These are phyloP conservation scores for Ornithoptera alexandrae DNA, from an alignment of 2,888 invertebrate species.

Conservation along the genomic window DNA sequence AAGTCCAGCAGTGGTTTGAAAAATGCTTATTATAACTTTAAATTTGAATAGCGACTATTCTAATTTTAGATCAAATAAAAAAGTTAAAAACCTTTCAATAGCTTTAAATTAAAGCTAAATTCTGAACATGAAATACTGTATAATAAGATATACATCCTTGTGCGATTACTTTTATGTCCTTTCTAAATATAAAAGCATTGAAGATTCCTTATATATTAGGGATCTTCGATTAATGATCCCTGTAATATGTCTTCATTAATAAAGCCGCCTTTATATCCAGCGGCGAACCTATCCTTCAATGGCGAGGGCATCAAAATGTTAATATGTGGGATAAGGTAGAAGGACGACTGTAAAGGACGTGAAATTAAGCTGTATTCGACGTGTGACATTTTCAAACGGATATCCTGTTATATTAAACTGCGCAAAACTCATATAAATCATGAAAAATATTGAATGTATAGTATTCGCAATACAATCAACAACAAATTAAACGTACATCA, in stretches of 20 bases:
- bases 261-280: slow-evolving; percentile 7
- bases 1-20: too few relatives aligned
- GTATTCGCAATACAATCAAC: too few relatives aligned
- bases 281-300: slow-evolving; percentile 3
- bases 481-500: too few relatives aligned
- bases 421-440: too few relatives aligned
- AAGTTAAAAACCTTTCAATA: too few relatives aligned
- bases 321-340: slow-evolving; percentile 1
- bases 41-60: too few relatives aligned
- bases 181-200: not conserved
- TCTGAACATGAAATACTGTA: not conserved
- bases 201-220: not conserved
- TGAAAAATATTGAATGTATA: too few relatives aligned
- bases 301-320: slow-evolving; percentile 6
- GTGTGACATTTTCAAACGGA: slow-evolving; percentile 1
- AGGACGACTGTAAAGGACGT: not conserved
- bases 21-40: too few relatives aligned
- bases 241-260: slow-evolving; percentile 14
- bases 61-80: too few relatives aligned
- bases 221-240: not conserved
- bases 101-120: not conserved
- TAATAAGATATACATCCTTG: not conserved
- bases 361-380: not conserved
- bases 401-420: not conserved
- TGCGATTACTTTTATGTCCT: not conserved